phyloP scores from a whole-genome alignment of 2,797 vertebrate species.

The Myripristis murdjan region DNA sequence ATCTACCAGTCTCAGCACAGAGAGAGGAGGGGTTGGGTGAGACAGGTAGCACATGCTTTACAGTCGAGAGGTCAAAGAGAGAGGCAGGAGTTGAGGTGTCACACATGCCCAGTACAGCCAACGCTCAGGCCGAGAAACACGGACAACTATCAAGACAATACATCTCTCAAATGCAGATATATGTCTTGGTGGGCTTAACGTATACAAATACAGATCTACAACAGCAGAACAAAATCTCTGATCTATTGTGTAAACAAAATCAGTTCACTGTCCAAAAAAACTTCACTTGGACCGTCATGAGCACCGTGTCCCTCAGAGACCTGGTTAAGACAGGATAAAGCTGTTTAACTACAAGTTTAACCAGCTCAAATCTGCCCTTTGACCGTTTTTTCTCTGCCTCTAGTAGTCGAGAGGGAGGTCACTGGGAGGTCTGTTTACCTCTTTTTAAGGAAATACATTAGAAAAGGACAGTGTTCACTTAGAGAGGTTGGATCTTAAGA shows the following conservation, averaged over 20 bases:
- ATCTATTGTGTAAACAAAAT: neutral
- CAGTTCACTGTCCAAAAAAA: neutral
- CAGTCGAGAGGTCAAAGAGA: constrained; percentile 32
- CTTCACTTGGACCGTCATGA: too few species aligned
- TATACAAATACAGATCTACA: neutral
- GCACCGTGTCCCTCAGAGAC: neutral
- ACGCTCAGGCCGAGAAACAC: constrained; percentile 30
- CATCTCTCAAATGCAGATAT: neutral
- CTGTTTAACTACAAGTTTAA: constrained; percentile 33
- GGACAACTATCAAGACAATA: neutral
- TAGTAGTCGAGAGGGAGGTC: constrained; percentile 45
- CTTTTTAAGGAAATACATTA: constrained; percentile 62
- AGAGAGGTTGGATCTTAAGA: constrained; percentile 21
- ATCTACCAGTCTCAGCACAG: constrained; percentile 23
- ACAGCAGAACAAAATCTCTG: neutral
- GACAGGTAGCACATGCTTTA: constrained; percentile 63
- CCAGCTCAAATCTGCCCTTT: constrained; percentile 45
- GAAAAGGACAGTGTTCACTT: constrained; percentile 25
- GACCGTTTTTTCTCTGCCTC: constrained; percentile 40
- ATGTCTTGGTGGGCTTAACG: neutral
- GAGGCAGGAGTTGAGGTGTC: constrained; percentile 32
- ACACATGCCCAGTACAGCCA: constrained; percentile 54
- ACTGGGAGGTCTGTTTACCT: constrained; percentile 24
- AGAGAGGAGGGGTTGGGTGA: constrained; percentile 31
- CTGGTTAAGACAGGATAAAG: constrained; percentile 34